Evolutionary conservation across 1,140 invertebrate species (phyloP), one percentile per base, ranked within the genome.

Genomic region (Diabrotica virgifera): DNA sequence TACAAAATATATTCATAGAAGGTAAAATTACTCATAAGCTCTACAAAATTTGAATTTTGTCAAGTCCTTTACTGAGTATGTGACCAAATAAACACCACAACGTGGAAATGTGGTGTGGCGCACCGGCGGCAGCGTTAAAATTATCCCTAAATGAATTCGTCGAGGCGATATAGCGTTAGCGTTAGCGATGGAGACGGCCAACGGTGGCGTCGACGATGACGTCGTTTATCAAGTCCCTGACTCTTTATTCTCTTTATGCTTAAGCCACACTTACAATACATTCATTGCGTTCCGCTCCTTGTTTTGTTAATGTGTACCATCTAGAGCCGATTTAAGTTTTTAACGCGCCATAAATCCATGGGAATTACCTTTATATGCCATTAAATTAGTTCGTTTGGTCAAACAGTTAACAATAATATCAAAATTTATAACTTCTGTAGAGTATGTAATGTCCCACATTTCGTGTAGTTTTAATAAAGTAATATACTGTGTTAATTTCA

Each of bases 241-340:
- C 40, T 46, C 40, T 46, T 46, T 46, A 46, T 46, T 46, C 40
- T 46, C 40, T 46, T 46, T 46, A 46, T 46, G 8, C 40, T n/a
- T n/a, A n/a, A n/a, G 40, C 40, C 40, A 46, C 40, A 46, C 40
- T 46, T 46, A 46, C 40, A 46, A 46, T 46, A 46, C 40, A 46
- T 46, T 10, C 4, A 46, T 46, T 8, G 40, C 40, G 40, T 46
- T 46, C 6, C 40, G 40, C 40, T 46, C n/a, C 8, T 46, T 46
- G 8, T 46, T n/a, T 24, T 24, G 24, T 1, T 24, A 24, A 24
- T 24, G 24, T 24, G 24, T 24, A 24, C 24, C 24, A 24, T 24
- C 24, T 24, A 24, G 24, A 24, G 24, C 4, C 24, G 24, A 24
- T 24, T 24, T 24, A 24, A 24, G 24, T 24, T 24, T 24, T 24